Percentiles rank a stretch among this genome's conserved stretches.
These are phyloP conservation scores for Nymphalis io DNA, from an alignment of 1,140 invertebrate species.

Conservation along the genomic window DNA sequence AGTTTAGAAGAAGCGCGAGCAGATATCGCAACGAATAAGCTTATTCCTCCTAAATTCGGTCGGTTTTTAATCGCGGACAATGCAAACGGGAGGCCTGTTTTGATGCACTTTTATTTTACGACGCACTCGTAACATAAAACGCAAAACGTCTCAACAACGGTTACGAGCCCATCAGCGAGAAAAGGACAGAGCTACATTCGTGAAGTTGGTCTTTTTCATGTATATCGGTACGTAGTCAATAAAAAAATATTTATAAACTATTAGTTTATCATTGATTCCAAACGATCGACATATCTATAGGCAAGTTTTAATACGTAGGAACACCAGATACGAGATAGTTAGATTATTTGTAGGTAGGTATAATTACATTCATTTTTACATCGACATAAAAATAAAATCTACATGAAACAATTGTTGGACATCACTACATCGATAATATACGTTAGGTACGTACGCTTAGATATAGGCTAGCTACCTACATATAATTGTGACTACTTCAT, in stretches of 20 bases:
- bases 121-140: slow-evolving; percentile 77
- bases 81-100: slow-evolving; percentile 72
- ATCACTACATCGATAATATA: no score
- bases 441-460: neutral
- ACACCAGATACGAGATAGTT: no score
- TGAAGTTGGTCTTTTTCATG: slow-evolving; percentile 42
- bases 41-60: slow-evolving; percentile 46
- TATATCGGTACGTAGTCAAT: neutral
- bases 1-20: slow-evolving; percentile 47
- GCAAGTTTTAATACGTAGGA: no score
- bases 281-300: neutral
- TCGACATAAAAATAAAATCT: no score
- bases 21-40: slow-evolving; percentile 23
- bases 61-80: slow-evolving; percentile 68
- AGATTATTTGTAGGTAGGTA: no score
- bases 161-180: slow-evolving; percentile 58
- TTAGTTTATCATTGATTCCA: neutral
- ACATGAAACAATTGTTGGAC: no score
- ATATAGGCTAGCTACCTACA: neutral
- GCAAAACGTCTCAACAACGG: slow-evolving; percentile 75
- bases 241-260: neutral
- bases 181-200: slow-evolving; percentile 42
- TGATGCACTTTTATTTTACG: slow-evolving; percentile 81
- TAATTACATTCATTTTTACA: no score
- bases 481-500: slow-evolving; percentile 33